A percentile compares a stretch with the other conserved stretches of the same genome.
phyloP scores from a whole-genome alignment of 2,888 invertebrate genomes.

The Synanthedon tipuliformis region DNA sequence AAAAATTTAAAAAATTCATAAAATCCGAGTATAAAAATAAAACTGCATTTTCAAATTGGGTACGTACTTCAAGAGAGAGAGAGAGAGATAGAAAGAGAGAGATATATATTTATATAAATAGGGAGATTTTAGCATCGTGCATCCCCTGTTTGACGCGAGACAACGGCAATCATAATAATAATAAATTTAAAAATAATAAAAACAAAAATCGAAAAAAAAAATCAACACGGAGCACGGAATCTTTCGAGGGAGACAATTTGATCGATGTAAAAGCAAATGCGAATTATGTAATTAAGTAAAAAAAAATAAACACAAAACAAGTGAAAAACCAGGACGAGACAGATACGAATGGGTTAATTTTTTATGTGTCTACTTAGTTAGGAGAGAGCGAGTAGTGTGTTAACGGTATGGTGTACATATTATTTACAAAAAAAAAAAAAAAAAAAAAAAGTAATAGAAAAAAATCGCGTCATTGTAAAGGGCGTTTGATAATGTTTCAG shows the following conservation, averaged over 20 bases:
- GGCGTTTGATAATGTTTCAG: conserved; percentile 27
- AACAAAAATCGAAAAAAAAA: conserved; percentile 22
- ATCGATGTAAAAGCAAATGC: conserved; percentile 23
- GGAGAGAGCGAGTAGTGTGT: conserved; percentile 25
- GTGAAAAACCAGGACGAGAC: conserved; percentile 29
- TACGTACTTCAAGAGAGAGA: conserved; percentile 38
- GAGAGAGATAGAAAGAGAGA: conserved; percentile 26
- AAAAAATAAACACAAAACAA: conserved; percentile 31
- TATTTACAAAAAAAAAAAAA: conserved; percentile 36
- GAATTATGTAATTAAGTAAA: conserved; percentile 7
- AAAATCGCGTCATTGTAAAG: conserved; percentile 17
- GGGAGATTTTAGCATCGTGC: conserved; percentile 66
- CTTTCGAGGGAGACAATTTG: conserved; percentile 65
- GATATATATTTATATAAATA: conserved; percentile 35
- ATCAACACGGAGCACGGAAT: conserved; percentile 51
- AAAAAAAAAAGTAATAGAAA: conserved; percentile 13
- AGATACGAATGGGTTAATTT: conserved; percentile 52
- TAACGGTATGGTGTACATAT: conserved; percentile 40
- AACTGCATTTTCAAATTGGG: neutral
- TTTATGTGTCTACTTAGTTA: conserved; percentile 37
- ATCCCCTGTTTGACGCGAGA: conserved; percentile 67
- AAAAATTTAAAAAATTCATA: neutral
- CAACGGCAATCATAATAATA: conserved; percentile 23
- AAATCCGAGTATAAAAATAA: neutral
- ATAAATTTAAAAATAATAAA: conserved; percentile 10